Percentiles rank a stretch among this genome's conserved stretches.
Conservation (phyloP, 2,113 vertebrate genomes). For the Stigmatopora argus region DNA sequence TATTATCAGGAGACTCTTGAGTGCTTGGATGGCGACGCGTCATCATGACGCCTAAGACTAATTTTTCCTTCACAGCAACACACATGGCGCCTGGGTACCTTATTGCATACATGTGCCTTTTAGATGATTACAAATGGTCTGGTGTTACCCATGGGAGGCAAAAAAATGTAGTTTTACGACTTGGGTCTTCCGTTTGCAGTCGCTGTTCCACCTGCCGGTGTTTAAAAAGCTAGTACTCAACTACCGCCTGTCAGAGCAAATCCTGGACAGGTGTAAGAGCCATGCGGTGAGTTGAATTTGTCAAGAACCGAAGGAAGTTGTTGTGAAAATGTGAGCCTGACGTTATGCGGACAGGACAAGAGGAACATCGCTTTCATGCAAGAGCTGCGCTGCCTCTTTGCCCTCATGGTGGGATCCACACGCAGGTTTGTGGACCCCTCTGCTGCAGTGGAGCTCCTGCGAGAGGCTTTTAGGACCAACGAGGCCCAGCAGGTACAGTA, state of each 20-base stretch:
- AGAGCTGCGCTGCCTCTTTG: slow-evolving; percentile 89
- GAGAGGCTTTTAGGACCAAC: slow-evolving; percentile 82
- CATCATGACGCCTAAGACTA: slow-evolving; percentile 17
- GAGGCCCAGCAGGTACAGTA: slow-evolving; percentile 90
- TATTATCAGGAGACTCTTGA: slow-evolving; percentile 44
- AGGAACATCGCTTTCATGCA: slow-evolving; percentile 95
- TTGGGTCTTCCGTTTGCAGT: slow-evolving; percentile 67
- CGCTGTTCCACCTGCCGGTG: slow-evolving; percentile 89
- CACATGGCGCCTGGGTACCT: background rate
- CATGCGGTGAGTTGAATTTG: slow-evolving; percentile 75
- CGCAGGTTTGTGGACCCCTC: slow-evolving; percentile 91
- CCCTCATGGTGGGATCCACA: slow-evolving; percentile 87
- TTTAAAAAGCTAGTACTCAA: slow-evolving; percentile 90
- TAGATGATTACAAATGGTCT: background rate
- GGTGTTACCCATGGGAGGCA: background rate
- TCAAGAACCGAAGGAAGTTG: background rate
- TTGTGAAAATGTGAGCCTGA: slow-evolving; percentile 1
- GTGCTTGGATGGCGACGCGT: slow-evolving; percentile 22
- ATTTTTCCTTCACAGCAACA: slow-evolving; percentile 13
- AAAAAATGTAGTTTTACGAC: too few relatives aligned
- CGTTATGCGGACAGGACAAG: slow-evolving; percentile 76
- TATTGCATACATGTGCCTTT: background rate
- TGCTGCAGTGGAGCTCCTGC: slow-evolving; percentile 83
- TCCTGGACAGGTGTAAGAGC: slow-evolving; percentile 79
- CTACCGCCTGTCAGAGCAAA: slow-evolving; percentile 78